Evolutionary conservation across 2,888 invertebrate genomes (phyloP).

Genomic region (Leptinotarsa peninsularis): DNA sequence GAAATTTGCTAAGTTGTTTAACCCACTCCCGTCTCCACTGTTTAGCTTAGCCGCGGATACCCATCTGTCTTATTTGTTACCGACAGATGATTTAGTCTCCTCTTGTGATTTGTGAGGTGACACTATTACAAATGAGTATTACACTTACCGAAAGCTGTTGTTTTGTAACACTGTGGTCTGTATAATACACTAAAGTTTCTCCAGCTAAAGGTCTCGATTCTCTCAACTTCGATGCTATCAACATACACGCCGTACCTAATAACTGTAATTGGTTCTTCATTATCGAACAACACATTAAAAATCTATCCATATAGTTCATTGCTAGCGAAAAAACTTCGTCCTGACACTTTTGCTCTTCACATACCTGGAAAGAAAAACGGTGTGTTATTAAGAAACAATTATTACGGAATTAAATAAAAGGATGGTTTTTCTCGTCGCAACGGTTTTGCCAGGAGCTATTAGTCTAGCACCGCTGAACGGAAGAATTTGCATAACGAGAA

Average conservation of each 20-base stretch:
- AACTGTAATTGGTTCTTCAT: conserved; percentile 90
- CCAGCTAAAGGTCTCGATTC: conserved; percentile 86
- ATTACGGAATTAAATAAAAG: background rate
- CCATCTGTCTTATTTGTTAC: no score
- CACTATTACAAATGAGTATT: background rate
- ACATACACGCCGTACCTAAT: conserved; percentile 90
- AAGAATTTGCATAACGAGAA: conserved; percentile 40
- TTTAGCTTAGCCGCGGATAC: no score
- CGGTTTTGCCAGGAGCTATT: conserved; percentile 32
- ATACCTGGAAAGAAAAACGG: conserved; percentile 76
- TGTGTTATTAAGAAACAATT: conserved; percentile 10
- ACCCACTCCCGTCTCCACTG: no score
- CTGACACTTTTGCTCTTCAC: conserved; percentile 92
- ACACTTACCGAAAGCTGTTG: conserved; percentile 89
- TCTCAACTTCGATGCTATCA: conserved; percentile 92
- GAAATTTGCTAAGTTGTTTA: no score
- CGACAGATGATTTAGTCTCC: no score
- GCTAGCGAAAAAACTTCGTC: conserved; percentile 94
- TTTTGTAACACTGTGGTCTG: conserved; percentile 91
- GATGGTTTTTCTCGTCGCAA: conserved; percentile 16
- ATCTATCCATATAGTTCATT: conserved; percentile 93
- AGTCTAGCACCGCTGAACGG: conserved; percentile 28
- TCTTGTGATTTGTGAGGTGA: no score
- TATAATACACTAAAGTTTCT: conserved; percentile 89
- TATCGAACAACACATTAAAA: conserved; percentile 86